Conservation (phyloP, 1,140 invertebrate genomes). For the Bombus superbus region DNA sequence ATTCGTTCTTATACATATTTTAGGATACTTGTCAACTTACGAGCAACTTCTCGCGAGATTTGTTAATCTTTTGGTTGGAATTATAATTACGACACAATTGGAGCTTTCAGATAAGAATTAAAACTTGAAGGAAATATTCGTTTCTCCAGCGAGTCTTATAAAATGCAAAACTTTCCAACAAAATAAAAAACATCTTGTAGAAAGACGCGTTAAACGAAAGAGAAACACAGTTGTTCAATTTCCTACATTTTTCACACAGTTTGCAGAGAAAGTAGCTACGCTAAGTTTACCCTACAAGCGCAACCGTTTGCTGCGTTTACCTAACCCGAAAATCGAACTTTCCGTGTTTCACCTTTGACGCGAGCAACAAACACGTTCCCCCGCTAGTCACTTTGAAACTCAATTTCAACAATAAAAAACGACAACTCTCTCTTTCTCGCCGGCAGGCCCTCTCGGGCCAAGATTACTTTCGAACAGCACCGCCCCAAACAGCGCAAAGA, state of each 20-base stretch:
- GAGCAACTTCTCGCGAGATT: too few relatives aligned
- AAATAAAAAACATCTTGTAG: background rate
- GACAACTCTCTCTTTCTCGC: background rate
- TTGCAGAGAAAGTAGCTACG: background rate
- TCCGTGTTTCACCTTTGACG: background rate
- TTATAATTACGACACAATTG: background rate
- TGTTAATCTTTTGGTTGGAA: background rate
- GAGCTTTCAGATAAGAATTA: background rate
- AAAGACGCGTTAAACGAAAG: background rate
- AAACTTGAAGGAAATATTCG: background rate
- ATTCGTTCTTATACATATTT: too few relatives aligned
- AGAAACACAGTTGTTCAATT: background rate
- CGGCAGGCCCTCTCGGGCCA: too few relatives aligned
- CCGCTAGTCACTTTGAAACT: constrained; percentile 33
- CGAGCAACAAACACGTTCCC: background rate
- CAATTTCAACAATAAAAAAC: constrained; percentile 41
- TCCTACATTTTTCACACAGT: background rate
- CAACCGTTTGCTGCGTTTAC: background rate
- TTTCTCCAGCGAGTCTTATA: background rate
- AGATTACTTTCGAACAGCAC: constrained; percentile 41
- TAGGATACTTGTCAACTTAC: too few relatives aligned
- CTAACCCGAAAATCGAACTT: background rate
- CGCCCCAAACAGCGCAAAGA: constrained; percentile 20
- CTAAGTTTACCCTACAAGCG: background rate
- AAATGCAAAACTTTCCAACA: background rate